phyloP scores from a whole-genome alignment of 2,797 vertebrate genomes.

The Trematomus bernacchii region DNA sequence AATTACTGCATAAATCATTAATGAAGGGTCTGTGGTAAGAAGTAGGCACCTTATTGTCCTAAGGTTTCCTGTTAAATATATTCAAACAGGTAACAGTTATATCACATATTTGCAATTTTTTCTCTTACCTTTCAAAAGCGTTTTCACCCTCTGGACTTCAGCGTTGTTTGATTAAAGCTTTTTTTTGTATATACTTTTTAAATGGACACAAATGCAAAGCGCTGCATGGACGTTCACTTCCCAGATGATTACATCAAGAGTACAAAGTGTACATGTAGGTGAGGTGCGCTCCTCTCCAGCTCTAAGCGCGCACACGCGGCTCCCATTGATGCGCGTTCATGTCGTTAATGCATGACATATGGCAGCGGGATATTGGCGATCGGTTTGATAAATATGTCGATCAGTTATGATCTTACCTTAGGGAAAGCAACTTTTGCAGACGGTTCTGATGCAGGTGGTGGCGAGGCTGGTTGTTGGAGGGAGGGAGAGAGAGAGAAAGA shows the following conservation, averaged over 20 bases:
- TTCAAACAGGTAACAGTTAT: neutral
- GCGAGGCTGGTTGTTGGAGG: neutral
- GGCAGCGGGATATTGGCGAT: accelerated
- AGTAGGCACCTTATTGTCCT: neutral
- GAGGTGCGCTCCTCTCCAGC: constrained; percentile 23
- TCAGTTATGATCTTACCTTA: constrained; percentile 1
- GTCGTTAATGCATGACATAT: no score
- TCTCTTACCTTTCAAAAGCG: constrained; percentile 2
- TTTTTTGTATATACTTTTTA: neutral
- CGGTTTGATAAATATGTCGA: neutral
- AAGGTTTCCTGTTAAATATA: neutral
- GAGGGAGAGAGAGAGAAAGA: neutral
- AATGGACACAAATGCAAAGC: neutral
- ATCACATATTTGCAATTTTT: neutral
- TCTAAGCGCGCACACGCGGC: neutral
- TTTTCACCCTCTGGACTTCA: neutral
- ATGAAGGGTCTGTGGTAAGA: neutral
- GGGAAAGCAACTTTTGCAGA: constrained; percentile 36
- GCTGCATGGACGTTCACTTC: neutral
- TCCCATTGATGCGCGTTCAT: neutral
- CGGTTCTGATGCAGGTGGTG: constrained; percentile 9
- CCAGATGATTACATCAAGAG: neutral
- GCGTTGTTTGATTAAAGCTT: neutral
- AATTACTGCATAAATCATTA: neutral
- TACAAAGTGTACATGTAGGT: constrained; percentile 24